These are phyloP conservation scores for Cephalopterus ornatus DNA, from an alignment of 2,113 vertebrate genomes.

Conservation along the genomic window DNA sequence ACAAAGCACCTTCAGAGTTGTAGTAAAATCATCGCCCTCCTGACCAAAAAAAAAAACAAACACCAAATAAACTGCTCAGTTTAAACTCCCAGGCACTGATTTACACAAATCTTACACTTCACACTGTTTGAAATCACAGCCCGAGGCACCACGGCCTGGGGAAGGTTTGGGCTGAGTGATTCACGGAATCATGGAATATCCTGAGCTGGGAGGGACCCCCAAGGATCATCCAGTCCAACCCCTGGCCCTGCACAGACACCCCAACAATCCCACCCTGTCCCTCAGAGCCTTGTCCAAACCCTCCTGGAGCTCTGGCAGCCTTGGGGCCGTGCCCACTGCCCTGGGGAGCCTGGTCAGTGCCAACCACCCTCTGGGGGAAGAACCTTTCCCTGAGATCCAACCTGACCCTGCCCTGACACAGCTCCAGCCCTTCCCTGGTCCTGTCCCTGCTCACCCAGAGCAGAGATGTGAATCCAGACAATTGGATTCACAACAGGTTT, in stretches of 20 bases:
- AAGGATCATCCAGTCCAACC: not conserved
- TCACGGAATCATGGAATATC: not conserved
- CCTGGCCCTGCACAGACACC: accelerated
- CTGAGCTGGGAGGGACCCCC: accelerated
- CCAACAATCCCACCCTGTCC: not conserved
- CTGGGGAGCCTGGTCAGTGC: not conserved
- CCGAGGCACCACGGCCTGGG: not conserved
- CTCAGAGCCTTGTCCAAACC: not conserved
- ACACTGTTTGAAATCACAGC: not conserved
- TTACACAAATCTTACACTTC: not conserved
- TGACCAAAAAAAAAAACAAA: not conserved
- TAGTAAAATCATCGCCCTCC: not conserved
- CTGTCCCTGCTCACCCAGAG: not conserved
- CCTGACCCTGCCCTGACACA: accelerated
- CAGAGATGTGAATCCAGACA: not conserved
- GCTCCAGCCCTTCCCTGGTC: not conserved
- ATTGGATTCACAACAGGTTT: not conserved
- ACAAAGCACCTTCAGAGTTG: not conserved
- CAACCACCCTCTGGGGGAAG: not conserved
- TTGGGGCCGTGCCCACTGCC: not conserved
- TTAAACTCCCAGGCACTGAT: not conserved
- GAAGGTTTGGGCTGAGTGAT: not conserved
- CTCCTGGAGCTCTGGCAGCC: not conserved
- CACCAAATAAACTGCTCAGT: not conserved
- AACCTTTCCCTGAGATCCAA: accelerated